These are phyloP conservation scores for Fistularia commersonii DNA, from an alignment of 2,797 vertebrate species.

Conservation along the genomic window DNA sequence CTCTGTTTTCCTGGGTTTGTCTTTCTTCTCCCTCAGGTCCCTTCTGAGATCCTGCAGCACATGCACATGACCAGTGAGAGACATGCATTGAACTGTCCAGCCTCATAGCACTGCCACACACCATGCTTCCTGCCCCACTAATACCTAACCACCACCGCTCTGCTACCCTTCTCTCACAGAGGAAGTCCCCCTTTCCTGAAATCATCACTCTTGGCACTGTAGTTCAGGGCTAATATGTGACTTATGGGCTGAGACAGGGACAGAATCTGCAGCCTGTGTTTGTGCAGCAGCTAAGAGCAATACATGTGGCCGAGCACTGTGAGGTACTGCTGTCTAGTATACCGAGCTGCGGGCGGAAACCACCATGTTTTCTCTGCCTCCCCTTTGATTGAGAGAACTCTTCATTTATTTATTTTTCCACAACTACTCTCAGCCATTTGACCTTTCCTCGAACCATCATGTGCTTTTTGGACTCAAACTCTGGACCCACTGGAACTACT, in stretches of 20 bases:
- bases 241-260: slow-evolving; percentile 50
- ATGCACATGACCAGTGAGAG: slow-evolving; percentile 31
- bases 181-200: slow-evolving; percentile 71
- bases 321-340: too few species aligned
- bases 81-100: slow-evolving; percentile 23
- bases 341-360: too few species aligned
- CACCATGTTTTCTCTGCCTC: slow-evolving; percentile 38
- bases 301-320: slow-evolving; percentile 35
- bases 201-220: slow-evolving; percentile 57
- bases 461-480: slow-evolving; percentile 9
- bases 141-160: slow-evolving; percentile 26
- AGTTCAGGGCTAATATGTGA: slow-evolving; percentile 60
- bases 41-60: slow-evolving; percentile 20
- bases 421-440: slow-evolving; percentile 18
- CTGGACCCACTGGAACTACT: too few species aligned
- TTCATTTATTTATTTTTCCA: slow-evolving; percentile 27
- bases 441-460: slow-evolving; percentile 17
- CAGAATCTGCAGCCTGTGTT: slow-evolving; percentile 2
- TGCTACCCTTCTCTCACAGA: slow-evolving; percentile 40
- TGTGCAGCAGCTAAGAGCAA: slow-evolving; percentile 52
- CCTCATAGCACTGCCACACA: slow-evolving; percentile 48
- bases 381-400: slow-evolving; percentile 30
- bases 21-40: slow-evolving; percentile 21
- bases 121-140: slow-evolving; percentile 37
- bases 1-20: slow-evolving; percentile 16